Evolutionary conservation across 2,888 invertebrate genomes (phyloP), one percentile per base, ranked within the genome.

Genomic region (Platypus cylindrus): DNA sequence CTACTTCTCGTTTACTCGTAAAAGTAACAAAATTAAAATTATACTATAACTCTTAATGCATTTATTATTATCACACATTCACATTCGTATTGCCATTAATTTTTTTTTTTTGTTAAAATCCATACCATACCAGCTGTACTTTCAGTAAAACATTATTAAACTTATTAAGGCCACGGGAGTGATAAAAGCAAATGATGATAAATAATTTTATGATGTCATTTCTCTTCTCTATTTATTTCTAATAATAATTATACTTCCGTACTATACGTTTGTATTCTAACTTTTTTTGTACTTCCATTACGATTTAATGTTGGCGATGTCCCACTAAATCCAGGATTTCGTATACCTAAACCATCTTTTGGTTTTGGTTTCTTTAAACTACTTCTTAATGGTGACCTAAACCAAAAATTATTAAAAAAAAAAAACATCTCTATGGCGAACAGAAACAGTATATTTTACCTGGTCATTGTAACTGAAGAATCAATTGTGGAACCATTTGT

Each of bases 191-290:
- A n/a, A n/a, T n/a, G n/a, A n/a, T n/a, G n/a, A n/a, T n/a, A n/a
- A n/a, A n/a, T n/a, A n/a, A n/a, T n/a, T n/a, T n/a, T n/a, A n/a
- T n/a, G n/a, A n/a, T n/a, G n/a, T n/a, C n/a, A n/a, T n/a, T n/a
- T n/a, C n/a, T n/a, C n/a, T n/a, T n/a, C n/a, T n/a, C n/a, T n/a
- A n/a, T n/a, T n/a, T n/a, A n/a, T n/a, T n/a, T n/a, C n/a, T n/a
- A n/a, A n/a, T n/a, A n/a, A n/a, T n/a, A n/a, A 8, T 62, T 65
- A 87, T 43, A 89, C 89, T 60, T 87, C 87, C 25, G 89, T 90
- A 56, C 87, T 87, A 58, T 86, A 86, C 22, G 89, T 87, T 58
- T 89, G 86, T 59, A 90, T 89, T 42, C 89, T 72, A 39, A 89
- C 89, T 65, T 89, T 87, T 59, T 89, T 89, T 54, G 85, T 79